Base-by-base conservation (phyloP, 2,888 invertebrate species). In the Rotaria magnacalcarata region DNA sequence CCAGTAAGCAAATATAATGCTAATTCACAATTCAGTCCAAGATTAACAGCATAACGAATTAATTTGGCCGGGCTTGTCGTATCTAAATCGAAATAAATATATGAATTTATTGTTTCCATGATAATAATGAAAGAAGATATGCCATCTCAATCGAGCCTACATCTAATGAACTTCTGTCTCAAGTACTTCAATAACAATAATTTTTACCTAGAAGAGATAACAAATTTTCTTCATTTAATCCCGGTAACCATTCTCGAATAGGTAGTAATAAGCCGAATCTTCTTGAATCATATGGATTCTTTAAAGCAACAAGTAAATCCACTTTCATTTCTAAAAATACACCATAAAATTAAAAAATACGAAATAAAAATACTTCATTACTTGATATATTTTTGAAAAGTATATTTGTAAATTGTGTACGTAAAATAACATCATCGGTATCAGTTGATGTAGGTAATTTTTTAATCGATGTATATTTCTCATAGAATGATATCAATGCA, bases 31-130 rank as follows among this genome's bases (percentile, higher is more conserved):
- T 80, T 47, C 24, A 80, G 80, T 24, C 80, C 80, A 43, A 80
- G 43, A 80, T 80, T 47, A 47, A 80, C 80, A 24, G 80, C 80
- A n/a, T 47, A 80, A 10, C 80, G 80, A 47, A 80, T 43, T 24
- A 80, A 47, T 80, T 80, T 80, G 10, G 80, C 80, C n/a, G 80
- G 80, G n/a, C 80, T 80, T n/a, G 80, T 80, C 19, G 80, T n/a
- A 80, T 47, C 80, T 80, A 47, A 80, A 80, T 16, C 16, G 14
- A 27, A 60, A 11, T 11, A 60, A 0, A 60, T 27, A 27, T 10
- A 60, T n/a, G 14, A 52, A 52, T 14, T 14, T 52, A 52, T 34
- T 34, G 3, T 11, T 14, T 52, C 14, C 11, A 14, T 52, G 14
- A 52, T 52, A 14, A 52, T 52, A 52, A 14, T 52, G 14, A 52